Percentiles rank a stretch among this genome's conserved stretches.
phyloP scores from a whole-genome alignment of 1,140 invertebrate genomes.

The Pissodes strobi region DNA sequence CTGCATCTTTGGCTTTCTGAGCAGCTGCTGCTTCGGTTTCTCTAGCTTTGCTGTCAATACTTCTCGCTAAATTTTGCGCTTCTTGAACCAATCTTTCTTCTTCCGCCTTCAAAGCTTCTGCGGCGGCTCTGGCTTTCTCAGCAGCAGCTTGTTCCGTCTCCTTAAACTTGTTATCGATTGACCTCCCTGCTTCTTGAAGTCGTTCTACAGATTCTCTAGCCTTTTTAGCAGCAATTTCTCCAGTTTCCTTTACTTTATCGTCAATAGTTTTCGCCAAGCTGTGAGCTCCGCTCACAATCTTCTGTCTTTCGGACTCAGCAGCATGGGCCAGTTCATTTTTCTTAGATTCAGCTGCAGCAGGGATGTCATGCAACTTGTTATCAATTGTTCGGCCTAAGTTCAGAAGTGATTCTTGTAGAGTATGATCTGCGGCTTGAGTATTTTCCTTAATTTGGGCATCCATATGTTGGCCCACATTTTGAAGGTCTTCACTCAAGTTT shows the following conservation, averaged over 20 bases:
- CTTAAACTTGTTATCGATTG: slow-evolving; percentile 30
- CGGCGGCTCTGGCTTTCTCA: slow-evolving; percentile 14
- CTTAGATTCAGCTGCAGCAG: slow-evolving; percentile 22
- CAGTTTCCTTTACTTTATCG: slow-evolving; percentile 30
- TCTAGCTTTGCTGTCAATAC: slow-evolving; percentile 27
- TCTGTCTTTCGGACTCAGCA: slow-evolving; percentile 20
- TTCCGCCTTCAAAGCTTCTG: slow-evolving; percentile 16
- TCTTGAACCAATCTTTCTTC: slow-evolving; percentile 10
- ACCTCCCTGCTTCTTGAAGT: slow-evolving; percentile 23
- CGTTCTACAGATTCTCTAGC: slow-evolving; percentile 24
- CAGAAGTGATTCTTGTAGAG: slow-evolving; percentile 7
- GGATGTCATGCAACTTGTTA: slow-evolving; percentile 24
- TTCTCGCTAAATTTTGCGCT: slow-evolving; percentile 15
- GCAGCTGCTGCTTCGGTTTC: slow-evolving; percentile 24
- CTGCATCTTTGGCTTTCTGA: slow-evolving; percentile 13
- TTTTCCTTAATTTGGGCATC: slow-evolving; percentile 13
- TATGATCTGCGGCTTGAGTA: slow-evolving; percentile 11
- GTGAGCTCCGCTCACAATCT: slow-evolving; percentile 15
- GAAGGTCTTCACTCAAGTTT: slow-evolving; percentile 29
- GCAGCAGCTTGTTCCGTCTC: slow-evolving; percentile 18
- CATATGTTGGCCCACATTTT: slow-evolving; percentile 14
- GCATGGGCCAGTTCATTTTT: slow-evolving; percentile 20
- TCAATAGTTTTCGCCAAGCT: slow-evolving; percentile 32
- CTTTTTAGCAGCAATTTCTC: slow-evolving; percentile 18
- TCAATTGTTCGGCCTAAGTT: slow-evolving; percentile 21